These are phyloP conservation scores for Drosophila peninsularis DNA, from an alignment of 2,888 invertebrate species.

Conservation along the genomic window DNA sequence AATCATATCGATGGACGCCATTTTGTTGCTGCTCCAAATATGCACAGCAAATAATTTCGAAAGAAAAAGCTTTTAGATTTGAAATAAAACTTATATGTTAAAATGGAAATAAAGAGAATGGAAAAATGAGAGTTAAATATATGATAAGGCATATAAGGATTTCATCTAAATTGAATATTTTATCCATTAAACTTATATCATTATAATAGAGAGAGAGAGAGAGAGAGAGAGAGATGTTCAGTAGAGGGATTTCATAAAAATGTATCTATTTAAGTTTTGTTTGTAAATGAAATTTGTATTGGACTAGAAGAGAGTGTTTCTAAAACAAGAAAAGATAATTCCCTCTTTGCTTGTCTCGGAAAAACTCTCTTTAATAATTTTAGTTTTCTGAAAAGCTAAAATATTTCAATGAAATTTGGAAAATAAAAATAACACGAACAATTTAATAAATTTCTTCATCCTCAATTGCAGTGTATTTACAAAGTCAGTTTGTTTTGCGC, in stretches of 20 bases:
- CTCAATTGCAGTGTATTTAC: background rate
- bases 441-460: background rate
- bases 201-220: too few species aligned
- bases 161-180: background rate
- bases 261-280: too few species aligned
- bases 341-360: too few species aligned
- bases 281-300: too few species aligned
- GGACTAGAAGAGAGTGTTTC: too few species aligned
- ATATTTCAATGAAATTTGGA: background rate
- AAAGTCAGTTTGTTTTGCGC: background rate
- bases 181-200: too few species aligned
- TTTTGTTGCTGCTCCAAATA: constrained; percentile 55
- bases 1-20: constrained; percentile 63
- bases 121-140: background rate
- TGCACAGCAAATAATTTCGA: constrained; percentile 8
- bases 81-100: background rate
- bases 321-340: too few species aligned
- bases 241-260: too few species aligned
- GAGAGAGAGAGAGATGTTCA: too few species aligned
- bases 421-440: too few species aligned
- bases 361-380: too few species aligned
- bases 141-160: background rate
- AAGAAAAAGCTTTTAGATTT: background rate
- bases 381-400: background rate
- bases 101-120: background rate